phyloP scores from a whole-genome alignment of 2,797 vertebrate species.

The Phoxinus dragarum region DNA sequence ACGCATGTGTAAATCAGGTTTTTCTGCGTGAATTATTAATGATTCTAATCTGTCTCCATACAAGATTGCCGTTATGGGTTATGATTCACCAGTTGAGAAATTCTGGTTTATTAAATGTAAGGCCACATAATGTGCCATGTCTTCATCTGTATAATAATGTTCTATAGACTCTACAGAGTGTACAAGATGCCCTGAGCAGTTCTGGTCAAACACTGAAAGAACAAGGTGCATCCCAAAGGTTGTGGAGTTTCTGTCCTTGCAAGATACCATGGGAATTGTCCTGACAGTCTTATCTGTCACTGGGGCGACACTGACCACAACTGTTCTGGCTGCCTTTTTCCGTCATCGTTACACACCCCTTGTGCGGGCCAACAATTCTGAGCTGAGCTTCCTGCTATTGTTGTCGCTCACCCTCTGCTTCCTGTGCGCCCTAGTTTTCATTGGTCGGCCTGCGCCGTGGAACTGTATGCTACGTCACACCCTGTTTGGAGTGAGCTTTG shows the following conservation, averaged over 20 bases:
- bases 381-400: constrained; percentile 68
- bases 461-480: constrained; percentile 69
- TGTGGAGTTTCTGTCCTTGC: constrained; percentile 71
- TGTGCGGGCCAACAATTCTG: constrained; percentile 65
- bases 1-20: too few species aligned
- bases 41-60: too few species aligned
- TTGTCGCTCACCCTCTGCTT: constrained; percentile 66
- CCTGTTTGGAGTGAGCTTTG: constrained; percentile 68
- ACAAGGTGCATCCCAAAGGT: constrained; percentile 62
- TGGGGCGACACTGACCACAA: constrained; percentile 61
- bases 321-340: constrained; percentile 59
- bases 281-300: constrained; percentile 60
- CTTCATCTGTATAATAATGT: too few species aligned
- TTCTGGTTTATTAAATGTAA: too few species aligned
- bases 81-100: too few species aligned
- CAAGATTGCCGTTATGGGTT: too few species aligned
- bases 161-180: constrained; percentile 62
- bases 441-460: constrained; percentile 59
- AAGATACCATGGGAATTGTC: constrained; percentile 65
- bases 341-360: constrained; percentile 60
- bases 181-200: constrained; percentile 59
- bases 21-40: too few species aligned
- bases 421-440: constrained; percentile 62
- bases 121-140: too few species aligned
- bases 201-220: constrained; percentile 65